phyloP scores from a whole-genome alignment of 35 echinoderm and acorn worm genomes.

The Ophiothrix spiculata region DNA sequence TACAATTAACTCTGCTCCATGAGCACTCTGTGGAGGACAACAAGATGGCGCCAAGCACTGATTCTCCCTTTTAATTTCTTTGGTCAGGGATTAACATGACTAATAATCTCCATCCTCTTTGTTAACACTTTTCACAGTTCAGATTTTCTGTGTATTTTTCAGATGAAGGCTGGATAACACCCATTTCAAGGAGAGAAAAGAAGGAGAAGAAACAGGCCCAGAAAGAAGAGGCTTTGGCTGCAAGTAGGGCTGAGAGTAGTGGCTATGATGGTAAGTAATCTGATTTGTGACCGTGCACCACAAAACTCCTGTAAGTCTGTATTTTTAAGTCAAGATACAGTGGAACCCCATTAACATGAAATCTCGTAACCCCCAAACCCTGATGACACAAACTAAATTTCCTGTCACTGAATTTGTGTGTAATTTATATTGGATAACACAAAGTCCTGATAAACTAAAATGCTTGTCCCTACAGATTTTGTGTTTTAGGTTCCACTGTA shows the following conservation, averaged over 20 bases:
- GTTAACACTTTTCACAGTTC: not conserved
- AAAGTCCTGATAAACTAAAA: too few relatives aligned
- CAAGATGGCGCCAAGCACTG: not conserved
- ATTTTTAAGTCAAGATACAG: too few relatives aligned
- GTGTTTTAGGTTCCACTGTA: too few relatives aligned
- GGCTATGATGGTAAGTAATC: slow-evolving; percentile 4
- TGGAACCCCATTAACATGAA: too few relatives aligned
- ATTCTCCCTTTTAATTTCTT: not conserved
- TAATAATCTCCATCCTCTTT: too few relatives aligned
- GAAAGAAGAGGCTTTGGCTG: not conserved
- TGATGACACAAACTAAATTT: too few relatives aligned
- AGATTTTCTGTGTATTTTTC: not conserved
- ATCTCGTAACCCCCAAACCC: too few relatives aligned
- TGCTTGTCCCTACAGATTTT: too few relatives aligned
- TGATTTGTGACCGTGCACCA: too few relatives aligned
- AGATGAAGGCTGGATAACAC: not conserved
- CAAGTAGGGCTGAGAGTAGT: not conserved
- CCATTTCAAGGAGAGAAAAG: not conserved
- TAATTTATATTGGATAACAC: too few relatives aligned
- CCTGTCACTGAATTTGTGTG: too few relatives aligned
- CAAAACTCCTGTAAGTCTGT: too few relatives aligned
- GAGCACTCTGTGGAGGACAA: not conserved
- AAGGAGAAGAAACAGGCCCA: not conserved
- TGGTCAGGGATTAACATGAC: not conserved
- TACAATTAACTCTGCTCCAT: not conserved